These are phyloP conservation scores for Cotesia glomerata DNA, from an alignment of 1,140 invertebrate species.

Conservation along the genomic window DNA sequence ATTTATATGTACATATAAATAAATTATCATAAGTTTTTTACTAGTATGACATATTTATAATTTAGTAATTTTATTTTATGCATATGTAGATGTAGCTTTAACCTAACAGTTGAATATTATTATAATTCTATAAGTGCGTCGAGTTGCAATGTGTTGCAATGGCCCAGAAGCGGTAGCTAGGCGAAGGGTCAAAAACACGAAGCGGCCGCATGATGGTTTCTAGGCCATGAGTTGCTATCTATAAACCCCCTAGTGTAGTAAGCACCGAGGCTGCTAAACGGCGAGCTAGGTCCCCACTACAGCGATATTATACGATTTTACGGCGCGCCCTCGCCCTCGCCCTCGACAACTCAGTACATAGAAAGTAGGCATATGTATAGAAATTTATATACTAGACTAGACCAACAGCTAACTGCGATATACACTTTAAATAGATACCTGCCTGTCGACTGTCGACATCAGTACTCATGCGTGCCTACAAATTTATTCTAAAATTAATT, in stretches of 20 bases:
- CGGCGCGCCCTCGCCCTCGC: constrained; percentile 15
- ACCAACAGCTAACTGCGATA: constrained; percentile 2
- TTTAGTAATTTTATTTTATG: background rate
- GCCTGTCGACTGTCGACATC: background rate
- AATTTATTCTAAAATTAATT: background rate
- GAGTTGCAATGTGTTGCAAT: constrained; percentile 46
- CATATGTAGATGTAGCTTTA: constrained; percentile 39
- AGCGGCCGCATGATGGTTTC: constrained; percentile 56
- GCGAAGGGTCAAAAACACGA: constrained; percentile 65
- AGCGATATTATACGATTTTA: background rate
- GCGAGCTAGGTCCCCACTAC: constrained; percentile 43
- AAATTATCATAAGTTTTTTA: background rate
- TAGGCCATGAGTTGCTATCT: constrained; percentile 64
- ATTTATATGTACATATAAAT: background rate
- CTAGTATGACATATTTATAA: too few species aligned
- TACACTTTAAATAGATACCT: constrained; percentile 28
- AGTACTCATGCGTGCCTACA: background rate
- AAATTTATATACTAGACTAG: too few species aligned
- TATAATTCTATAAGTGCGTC: background rate
- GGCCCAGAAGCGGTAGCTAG: constrained; percentile 59
- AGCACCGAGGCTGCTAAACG: constrained; percentile 17
- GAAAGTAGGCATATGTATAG: constrained; percentile 14
- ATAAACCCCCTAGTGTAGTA: constrained; percentile 52
- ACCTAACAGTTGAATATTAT: constrained; percentile 12
- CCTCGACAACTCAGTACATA: constrained; percentile 1